Evolutionary conservation across 2,797 vertebrate species (phyloP).

Genomic region (Lithobates sylvaticus): DNA sequence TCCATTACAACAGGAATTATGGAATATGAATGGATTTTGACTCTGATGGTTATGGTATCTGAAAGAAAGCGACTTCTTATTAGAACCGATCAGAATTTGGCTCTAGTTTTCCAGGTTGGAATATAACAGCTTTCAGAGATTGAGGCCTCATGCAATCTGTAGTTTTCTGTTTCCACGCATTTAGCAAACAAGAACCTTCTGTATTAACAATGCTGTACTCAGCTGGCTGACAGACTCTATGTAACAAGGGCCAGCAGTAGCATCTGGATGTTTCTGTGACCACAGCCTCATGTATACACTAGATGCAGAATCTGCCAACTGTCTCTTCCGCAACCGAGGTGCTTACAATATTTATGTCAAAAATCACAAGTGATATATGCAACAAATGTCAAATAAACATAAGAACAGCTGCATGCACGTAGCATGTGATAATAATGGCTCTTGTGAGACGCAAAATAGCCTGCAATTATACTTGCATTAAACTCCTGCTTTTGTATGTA

Average conservation of each 20-base stretch:
- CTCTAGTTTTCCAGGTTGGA: neutral
- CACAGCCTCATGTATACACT: slow-evolving; percentile 3
- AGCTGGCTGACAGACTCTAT: neutral
- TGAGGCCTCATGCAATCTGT: neutral
- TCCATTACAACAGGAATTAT: too few relatives aligned
- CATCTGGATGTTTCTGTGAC: slow-evolving; percentile 28
- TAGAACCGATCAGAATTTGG: too few relatives aligned
- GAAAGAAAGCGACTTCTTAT: too few relatives aligned
- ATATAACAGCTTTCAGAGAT: neutral
- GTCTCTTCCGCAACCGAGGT: neutral
- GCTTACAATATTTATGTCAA: neutral
- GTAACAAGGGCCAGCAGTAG: slow-evolving; percentile 7
- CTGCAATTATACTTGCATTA: too few relatives aligned
- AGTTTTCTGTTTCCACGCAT: neutral
- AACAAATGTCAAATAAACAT: neutral
- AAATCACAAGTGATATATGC: neutral
- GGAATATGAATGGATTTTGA: too few relatives aligned
- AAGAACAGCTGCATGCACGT: neutral
- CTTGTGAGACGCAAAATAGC: neutral
- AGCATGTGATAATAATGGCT: too few relatives aligned
- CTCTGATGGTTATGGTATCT: too few relatives aligned
- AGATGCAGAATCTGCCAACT: neutral
- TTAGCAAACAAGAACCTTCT: neutral
- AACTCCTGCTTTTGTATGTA: too few relatives aligned
- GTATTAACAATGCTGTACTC: neutral